Evolutionary conservation across 2,113 vertebrate genomes (phyloP).

Genomic region (Onychorhynchus coronatus): DNA sequence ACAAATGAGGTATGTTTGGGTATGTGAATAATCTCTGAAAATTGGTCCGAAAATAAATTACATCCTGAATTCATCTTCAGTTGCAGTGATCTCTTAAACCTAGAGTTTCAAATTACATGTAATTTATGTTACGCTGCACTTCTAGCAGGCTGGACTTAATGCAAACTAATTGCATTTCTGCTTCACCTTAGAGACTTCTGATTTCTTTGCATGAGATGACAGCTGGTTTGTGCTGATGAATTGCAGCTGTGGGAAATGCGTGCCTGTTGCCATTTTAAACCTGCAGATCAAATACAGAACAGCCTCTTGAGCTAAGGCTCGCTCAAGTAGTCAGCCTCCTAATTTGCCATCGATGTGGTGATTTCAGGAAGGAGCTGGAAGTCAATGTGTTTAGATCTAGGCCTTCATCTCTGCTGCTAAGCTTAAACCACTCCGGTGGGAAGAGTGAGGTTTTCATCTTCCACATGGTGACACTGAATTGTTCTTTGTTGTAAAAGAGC

Average conservation of each 20-base stretch:
- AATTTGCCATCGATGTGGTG: not conserved
- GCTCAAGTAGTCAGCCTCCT: conserved; percentile 31
- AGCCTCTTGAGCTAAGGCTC: conserved; percentile 45
- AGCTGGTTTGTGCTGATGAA: conserved; percentile 65
- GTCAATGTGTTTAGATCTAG: not conserved
- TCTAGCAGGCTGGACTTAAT: conserved; percentile 49
- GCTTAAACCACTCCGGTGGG: not conserved
- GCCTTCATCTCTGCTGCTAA: not conserved
- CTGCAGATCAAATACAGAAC: conserved; percentile 51
- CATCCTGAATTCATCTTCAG: not conserved
- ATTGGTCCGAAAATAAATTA: conserved; percentile 26
- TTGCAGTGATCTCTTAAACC: conserved; percentile 40
- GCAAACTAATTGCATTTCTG: conserved; percentile 62
- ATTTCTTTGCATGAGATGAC: conserved; percentile 58
- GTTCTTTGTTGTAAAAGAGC: not conserved
- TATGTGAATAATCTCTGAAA: conserved; percentile 15
- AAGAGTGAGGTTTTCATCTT: not conserved
- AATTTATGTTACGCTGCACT: conserved; percentile 33
- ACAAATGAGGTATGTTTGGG: conserved; percentile 19
- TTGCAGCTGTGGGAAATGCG: conserved; percentile 50
- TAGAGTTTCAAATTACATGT: conserved; percentile 40
- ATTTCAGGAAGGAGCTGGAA: conserved; percentile 2
- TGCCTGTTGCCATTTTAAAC: conserved; percentile 60
- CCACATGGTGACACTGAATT: not conserved
- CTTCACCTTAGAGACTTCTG: conserved; percentile 57